phyloP scores from a whole-genome alignment of 2,113 vertebrate genomes.

The Syngnathus floridae region DNA sequence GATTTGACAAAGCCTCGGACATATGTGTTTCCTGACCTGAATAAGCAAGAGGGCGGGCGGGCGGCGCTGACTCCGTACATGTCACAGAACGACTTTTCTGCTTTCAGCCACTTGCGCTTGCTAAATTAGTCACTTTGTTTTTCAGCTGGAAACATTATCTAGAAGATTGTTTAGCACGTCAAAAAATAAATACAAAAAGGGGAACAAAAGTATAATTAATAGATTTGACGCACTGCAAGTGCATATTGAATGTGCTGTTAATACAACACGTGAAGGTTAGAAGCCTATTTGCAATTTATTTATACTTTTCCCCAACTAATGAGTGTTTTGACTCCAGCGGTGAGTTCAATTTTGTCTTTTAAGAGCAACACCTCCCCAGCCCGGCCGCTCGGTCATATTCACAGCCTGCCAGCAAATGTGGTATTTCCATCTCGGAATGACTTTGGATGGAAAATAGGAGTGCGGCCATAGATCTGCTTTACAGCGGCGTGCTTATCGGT shows the following conservation, averaged over 20 bases:
- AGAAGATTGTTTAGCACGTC: neutral
- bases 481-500: conserved; percentile 27
- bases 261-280: conserved; percentile 24
- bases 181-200: neutral
- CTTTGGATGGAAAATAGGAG: conserved; percentile 43
- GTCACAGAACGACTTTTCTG: conserved; percentile 16
- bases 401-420: conserved; percentile 42
- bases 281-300: conserved; percentile 21
- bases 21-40: conserved; percentile 56
- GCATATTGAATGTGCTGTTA: conserved; percentile 38
- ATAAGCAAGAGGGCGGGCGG: conserved; percentile 43
- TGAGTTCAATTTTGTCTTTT: conserved; percentile 44
- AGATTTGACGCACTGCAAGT: conserved; percentile 26
- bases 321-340: conserved; percentile 41
- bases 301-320: conserved; percentile 36
- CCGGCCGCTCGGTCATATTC: conserved; percentile 36
- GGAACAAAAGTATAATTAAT: conserved; percentile 21
- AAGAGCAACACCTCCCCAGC: conserved; percentile 32
- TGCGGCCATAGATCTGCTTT: conserved; percentile 29
- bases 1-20: conserved; percentile 60
- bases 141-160: neutral
- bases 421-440: conserved; percentile 38
- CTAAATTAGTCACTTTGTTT: neutral
- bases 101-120: conserved; percentile 15
- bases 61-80: conserved; percentile 24